Percentiles rank a stretch among this genome's conserved stretches.
phyloP scores from a whole-genome alignment of 2,797 vertebrate species.

The Numenius phaeopus region DNA sequence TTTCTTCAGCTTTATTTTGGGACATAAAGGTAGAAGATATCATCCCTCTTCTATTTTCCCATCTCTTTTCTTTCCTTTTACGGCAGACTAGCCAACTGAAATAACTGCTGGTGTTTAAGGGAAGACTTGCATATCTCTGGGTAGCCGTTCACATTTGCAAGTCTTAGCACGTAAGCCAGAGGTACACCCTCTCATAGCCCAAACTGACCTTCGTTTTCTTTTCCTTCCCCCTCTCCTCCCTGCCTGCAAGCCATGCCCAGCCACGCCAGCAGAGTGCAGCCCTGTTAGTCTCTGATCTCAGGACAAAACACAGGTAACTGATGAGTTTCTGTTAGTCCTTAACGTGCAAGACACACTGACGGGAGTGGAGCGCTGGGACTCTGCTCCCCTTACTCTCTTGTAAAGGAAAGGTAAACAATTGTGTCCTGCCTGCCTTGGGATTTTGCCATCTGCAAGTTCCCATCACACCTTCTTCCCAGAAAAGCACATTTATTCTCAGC shows the following conservation, averaged over 20 bases:
- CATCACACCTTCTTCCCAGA: not conserved
- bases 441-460: not conserved
- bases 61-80: not conserved
- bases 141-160: not conserved
- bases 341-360: rapidly evolving
- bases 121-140: not conserved
- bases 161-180: not conserved
- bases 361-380: rapidly evolving
- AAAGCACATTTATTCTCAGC: not conserved
- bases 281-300: not conserved
- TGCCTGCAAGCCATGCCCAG: not conserved
- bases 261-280: not conserved
- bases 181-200: not conserved
- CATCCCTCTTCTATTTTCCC: not conserved
- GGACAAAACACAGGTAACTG: not conserved
- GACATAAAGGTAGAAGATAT: not conserved
- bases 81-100: not conserved
- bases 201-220: not conserved
- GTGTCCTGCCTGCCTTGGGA: not conserved
- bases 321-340: not conserved
- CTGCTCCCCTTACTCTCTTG: rapidly evolving
- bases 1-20: not conserved
- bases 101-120: not conserved
- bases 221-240: not conserved
- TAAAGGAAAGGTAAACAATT: not conserved